These are phyloP conservation scores for Podocnemis expansa DNA, from an alignment of 2,113 vertebrate genomes.

Conservation along the genomic window DNA sequence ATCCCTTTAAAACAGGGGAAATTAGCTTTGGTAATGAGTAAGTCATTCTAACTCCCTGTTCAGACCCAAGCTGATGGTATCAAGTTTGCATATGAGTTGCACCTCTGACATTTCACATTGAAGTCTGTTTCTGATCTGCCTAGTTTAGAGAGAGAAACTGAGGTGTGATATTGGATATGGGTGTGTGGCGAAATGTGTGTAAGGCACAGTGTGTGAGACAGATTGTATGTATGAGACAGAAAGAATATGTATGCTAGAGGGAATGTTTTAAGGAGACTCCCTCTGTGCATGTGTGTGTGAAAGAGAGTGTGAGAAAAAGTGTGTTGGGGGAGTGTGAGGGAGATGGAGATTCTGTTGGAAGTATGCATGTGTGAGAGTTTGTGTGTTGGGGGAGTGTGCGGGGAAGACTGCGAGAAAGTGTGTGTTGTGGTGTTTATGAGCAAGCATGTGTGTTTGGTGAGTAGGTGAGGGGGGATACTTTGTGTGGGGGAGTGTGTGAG, in stretches of 20 bases:
- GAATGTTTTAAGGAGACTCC: background rate
- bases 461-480: background rate
- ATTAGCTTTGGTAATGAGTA: no score
- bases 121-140: background rate
- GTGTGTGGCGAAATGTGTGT: background rate
- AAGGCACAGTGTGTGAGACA: background rate
- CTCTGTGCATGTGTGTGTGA: background rate
- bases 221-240: background rate
- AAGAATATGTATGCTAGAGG: background rate
- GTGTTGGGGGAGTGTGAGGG: background rate
- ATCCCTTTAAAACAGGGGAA: no score
- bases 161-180: background rate
- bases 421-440: background rate
- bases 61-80: no score
- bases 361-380: no score
- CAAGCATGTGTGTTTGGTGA: no score
- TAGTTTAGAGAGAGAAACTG: background rate
- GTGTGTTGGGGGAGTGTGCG: background rate
- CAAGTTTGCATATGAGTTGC: no score
- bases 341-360: no score
- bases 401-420: background rate
- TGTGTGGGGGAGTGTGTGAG: no score
- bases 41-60: no score
- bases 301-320: background rate
- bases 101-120: no score